A percentile compares a stretch with the other conserved stretches of the same genome.
Evolutionary conservation across 1,140 invertebrate species (phyloP).

Genomic region (Drosophila truncata): DNA sequence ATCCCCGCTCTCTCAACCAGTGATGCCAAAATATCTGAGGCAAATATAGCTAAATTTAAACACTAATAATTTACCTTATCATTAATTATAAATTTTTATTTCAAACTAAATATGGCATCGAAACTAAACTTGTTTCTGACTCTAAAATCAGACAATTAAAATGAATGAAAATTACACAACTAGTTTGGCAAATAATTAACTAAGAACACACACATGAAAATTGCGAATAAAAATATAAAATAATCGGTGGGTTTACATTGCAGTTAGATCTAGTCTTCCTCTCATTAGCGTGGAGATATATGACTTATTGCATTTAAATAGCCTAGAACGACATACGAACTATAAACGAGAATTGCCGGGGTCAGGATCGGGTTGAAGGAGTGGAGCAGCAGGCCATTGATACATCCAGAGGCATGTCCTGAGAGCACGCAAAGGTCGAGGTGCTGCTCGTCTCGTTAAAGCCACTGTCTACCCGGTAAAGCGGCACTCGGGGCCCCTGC

Average conservation of each 20-base stretch:
- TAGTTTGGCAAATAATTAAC: conserved; percentile 38
- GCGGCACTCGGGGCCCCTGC: conserved; percentile 25
- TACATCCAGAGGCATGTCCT: conserved; percentile 62
- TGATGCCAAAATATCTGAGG: too few relatives aligned
- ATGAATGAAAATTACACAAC: conserved; percentile 21
- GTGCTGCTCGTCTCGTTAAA: conserved; percentile 78
- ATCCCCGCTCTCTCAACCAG: too few relatives aligned
- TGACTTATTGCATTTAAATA: conserved; percentile 57
- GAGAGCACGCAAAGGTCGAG: conserved; percentile 68
- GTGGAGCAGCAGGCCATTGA: conserved; percentile 79
- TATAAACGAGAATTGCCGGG: background rate
- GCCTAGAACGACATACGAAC: conserved; percentile 17
- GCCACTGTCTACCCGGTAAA: conserved; percentile 81
- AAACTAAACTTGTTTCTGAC: conserved; percentile 1
- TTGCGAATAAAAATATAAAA: conserved; percentile 24
- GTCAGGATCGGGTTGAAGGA: conserved; percentile 69
- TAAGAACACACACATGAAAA: conserved; percentile 22
- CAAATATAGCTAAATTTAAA: too few relatives aligned
- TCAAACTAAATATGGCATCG: conserved; percentile 7
- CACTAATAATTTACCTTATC: too few relatives aligned
- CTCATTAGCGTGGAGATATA: conserved; percentile 28
- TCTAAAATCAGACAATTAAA: background rate
- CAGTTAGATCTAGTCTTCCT: conserved; percentile 35
- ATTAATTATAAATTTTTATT: background rate
- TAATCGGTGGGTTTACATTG: conserved; percentile 38